These are phyloP conservation scores for Megaceryle torquata DNA, from an alignment of 2,113 vertebrate genomes.

Conservation along the genomic window DNA sequence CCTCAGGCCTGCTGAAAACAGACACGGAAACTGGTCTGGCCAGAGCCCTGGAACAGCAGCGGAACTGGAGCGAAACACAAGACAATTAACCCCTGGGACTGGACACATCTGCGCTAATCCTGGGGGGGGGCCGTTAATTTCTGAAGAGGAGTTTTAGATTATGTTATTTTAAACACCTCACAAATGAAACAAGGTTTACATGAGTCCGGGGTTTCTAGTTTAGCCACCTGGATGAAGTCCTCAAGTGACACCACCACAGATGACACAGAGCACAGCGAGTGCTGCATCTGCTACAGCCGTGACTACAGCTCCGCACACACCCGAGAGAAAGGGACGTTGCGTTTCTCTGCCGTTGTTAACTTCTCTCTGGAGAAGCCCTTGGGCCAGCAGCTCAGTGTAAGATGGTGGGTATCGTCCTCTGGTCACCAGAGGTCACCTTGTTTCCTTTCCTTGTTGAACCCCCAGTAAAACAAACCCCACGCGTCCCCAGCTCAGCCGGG, in stretches of 20 bases:
- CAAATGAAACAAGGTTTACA: rapidly evolving
- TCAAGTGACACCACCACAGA: rapidly evolving
- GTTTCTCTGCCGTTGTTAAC: rapidly evolving
- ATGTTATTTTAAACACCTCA: no score
- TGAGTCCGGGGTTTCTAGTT: rapidly evolving
- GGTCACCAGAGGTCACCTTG: constrained; percentile 50
- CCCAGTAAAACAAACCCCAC: rapidly evolving
- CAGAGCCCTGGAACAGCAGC: constrained; percentile 73
- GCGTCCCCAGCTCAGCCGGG: rapidly evolving
- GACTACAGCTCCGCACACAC: rapidly evolving
- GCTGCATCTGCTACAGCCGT: rapidly evolving
- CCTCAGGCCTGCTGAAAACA: constrained; percentile 66
- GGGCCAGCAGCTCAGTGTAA: background rate
- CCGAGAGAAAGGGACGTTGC: rapidly evolving
- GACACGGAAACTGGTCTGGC: constrained; percentile 71
- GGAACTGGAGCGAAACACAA: constrained; percentile 60
- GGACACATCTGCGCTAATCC: rapidly evolving
- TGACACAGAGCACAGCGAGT: rapidly evolving
- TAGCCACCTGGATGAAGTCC: rapidly evolving
- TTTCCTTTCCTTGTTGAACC: background rate
- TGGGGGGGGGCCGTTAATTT: no score
- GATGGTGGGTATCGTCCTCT: background rate
- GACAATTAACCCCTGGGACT: rapidly evolving
- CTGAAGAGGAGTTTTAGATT: background rate
- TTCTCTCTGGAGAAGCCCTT: background rate